Conservation (phyloP, 2,113 vertebrate genomes). For the Manacus vitellinus region DNA sequence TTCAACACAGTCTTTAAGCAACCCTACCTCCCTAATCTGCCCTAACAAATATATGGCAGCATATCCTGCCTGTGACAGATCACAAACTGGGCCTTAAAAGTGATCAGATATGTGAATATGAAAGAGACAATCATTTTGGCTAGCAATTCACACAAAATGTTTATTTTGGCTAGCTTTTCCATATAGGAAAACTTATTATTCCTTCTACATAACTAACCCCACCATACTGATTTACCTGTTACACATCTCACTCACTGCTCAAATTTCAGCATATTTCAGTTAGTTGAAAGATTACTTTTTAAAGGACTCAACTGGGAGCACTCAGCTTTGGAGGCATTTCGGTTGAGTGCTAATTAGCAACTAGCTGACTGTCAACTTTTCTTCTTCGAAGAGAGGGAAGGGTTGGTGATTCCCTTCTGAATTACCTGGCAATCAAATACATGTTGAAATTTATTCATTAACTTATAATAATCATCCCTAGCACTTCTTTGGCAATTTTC, state of each 20-base stretch:
- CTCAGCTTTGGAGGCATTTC: conserved; percentile 73
- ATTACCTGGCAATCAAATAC: conserved; percentile 67
- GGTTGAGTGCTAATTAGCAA: conserved; percentile 74
- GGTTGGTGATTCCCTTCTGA: conserved; percentile 63
- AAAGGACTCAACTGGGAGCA: conserved; percentile 67
- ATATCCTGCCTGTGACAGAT: neutral
- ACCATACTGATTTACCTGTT: conserved; percentile 26
- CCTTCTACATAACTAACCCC: neutral
- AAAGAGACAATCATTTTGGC: neutral
- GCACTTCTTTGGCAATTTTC: conserved; percentile 49
- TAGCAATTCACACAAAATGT: neutral
- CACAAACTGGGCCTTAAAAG: neutral
- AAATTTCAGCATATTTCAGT: conserved; percentile 65
- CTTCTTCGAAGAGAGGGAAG: conserved; percentile 54
- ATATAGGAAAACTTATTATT: neutral
- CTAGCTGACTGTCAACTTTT: conserved; percentile 74
- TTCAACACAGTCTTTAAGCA: neutral
- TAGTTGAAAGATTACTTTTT: conserved; percentile 70
- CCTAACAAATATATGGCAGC: neutral
- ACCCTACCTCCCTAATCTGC: neutral
- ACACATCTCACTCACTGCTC: conserved; percentile 29
- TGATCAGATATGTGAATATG: neutral
- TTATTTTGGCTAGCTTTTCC: neutral
- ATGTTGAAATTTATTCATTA: conserved; percentile 62
- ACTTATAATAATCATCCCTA: conserved; percentile 60